A percentile compares a stretch with the other conserved stretches of the same genome.
Conservation (phyloP, 2,888 invertebrate species). For the Drosophila differens region DNA sequence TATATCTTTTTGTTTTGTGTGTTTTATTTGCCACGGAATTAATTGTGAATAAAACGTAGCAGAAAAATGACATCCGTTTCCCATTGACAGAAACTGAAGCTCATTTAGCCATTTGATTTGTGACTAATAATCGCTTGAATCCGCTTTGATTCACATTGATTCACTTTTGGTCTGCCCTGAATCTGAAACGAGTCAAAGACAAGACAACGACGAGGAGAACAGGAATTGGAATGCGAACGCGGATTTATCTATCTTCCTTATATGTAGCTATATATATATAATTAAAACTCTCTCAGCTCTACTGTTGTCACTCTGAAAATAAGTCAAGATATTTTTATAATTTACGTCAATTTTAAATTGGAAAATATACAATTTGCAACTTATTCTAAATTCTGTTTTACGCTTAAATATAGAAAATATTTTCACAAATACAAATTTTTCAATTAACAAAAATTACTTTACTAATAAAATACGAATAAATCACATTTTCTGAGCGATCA, state of each 20-base stretch:
- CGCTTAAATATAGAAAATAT: background rate
- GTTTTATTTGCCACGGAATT: constrained; percentile 14
- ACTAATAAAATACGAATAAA: background rate
- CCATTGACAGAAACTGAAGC: constrained; percentile 51
- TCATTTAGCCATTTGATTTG: constrained; percentile 54
- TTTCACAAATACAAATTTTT: background rate
- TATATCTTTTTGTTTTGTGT: background rate
- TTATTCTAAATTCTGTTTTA: background rate
- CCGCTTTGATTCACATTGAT: constrained; percentile 41
- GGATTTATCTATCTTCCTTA: constrained; percentile 21
- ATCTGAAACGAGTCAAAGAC: constrained; percentile 62
- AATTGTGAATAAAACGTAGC: constrained; percentile 33
- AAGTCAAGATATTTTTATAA: background rate
- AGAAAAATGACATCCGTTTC: constrained; percentile 60
- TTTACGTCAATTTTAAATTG: background rate
- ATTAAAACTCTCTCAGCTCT: background rate
- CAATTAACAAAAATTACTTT: background rate
- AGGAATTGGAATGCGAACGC: constrained; percentile 48
- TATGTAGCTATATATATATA: background rate
- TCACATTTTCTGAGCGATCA: background rate
- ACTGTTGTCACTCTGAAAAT: background rate
- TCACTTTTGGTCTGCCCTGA: constrained; percentile 58
- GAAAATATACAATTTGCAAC: background rate
- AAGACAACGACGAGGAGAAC: constrained; percentile 14
- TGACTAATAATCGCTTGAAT: constrained; percentile 36